Percentiles rank a stretch among this genome's conserved stretches.
These are phyloP conservation scores for Coelopa pilipes DNA, from an alignment of 2,888 invertebrate species.

Conservation along the genomic window DNA sequence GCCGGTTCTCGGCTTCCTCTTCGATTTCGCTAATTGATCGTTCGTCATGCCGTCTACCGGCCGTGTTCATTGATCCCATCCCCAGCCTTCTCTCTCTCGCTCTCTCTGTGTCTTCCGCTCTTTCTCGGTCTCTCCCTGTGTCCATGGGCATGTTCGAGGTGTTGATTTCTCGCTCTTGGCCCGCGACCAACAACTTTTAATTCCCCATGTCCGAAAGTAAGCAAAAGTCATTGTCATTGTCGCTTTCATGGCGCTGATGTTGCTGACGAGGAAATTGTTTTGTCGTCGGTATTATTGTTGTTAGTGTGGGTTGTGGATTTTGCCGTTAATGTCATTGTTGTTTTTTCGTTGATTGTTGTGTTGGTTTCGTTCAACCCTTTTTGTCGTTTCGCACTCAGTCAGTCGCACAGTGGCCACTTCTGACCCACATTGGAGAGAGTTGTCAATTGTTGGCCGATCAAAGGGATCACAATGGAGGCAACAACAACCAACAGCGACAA, in stretches of 20 bases:
- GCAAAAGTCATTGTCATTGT: slow-evolving; percentile 21
- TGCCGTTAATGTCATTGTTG: too few relatives aligned
- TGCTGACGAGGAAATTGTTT: too few relatives aligned
- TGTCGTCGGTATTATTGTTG: too few relatives aligned
- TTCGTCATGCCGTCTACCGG: neutral
- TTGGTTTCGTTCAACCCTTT: slow-evolving; percentile 1
- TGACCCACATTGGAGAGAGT: slow-evolving; percentile 22
- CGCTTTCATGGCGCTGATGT: neutral
- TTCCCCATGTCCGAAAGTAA: neutral
- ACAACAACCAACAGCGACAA: neutral
- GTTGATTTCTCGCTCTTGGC: slow-evolving; percentile 14
- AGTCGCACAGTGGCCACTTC: neutral
- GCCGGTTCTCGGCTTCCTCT: neutral
- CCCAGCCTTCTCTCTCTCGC: too few relatives aligned
- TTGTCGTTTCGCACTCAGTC: neutral
- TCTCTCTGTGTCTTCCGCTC: too few relatives aligned
- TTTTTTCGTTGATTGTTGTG: neutral
- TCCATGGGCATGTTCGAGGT: neutral
- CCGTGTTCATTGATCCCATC: too few relatives aligned
- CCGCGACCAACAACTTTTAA: neutral
- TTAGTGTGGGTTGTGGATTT: too few relatives aligned
- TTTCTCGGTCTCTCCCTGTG: too few relatives aligned
- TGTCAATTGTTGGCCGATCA: slow-evolving; percentile 6
- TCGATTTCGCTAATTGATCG: neutral
- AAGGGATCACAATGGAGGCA: too few relatives aligned